Percentiles rank a stretch among this genome's conserved stretches.
Evolutionary conservation across 2,113 vertebrate species (phyloP).

Genomic region (Panurus biarmicus): DNA sequence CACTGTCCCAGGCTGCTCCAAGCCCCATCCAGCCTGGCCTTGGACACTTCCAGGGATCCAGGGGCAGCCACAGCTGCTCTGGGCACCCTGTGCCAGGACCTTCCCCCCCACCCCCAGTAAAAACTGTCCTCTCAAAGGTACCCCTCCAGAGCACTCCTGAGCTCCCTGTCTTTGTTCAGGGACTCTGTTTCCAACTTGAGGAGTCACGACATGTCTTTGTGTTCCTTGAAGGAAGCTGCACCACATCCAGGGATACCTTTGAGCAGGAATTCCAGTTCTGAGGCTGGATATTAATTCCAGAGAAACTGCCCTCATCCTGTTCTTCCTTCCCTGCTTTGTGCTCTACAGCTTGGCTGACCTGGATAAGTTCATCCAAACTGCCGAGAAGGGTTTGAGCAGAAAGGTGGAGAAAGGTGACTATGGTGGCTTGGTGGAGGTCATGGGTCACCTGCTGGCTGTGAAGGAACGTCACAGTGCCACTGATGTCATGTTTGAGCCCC

Average conservation of each 20-base stretch:
- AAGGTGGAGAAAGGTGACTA: slow-evolving; percentile 82
- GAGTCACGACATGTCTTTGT: accelerated
- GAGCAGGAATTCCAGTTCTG: neutral
- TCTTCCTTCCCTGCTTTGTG: neutral
- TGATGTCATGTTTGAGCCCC: slow-evolving; percentile 88
- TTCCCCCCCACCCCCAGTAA: accelerated
- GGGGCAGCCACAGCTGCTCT: neutral
- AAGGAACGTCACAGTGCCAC: slow-evolving; percentile 83
- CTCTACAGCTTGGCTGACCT: slow-evolving; percentile 81
- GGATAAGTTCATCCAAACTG: slow-evolving; percentile 74
- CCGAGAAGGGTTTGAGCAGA: slow-evolving; percentile 72
- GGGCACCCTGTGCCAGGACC: neutral
- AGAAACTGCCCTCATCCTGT: neutral
- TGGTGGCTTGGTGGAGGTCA: slow-evolving; percentile 77
- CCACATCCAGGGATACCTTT: neutral
- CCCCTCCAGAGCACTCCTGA: neutral
- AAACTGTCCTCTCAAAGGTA: neutral
- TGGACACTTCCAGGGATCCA: neutral
- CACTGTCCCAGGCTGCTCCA: neutral
- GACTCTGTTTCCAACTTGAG: neutral
- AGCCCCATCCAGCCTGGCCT: neutral
- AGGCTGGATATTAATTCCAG: neutral
- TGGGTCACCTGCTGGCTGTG: slow-evolving; percentile 85
- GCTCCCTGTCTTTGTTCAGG: neutral
- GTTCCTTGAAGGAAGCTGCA: neutral